Evolutionary conservation across 92 coral and sea anemone genomes (phyloP).

Genomic region (Epizoanthus stellaris): DNA sequence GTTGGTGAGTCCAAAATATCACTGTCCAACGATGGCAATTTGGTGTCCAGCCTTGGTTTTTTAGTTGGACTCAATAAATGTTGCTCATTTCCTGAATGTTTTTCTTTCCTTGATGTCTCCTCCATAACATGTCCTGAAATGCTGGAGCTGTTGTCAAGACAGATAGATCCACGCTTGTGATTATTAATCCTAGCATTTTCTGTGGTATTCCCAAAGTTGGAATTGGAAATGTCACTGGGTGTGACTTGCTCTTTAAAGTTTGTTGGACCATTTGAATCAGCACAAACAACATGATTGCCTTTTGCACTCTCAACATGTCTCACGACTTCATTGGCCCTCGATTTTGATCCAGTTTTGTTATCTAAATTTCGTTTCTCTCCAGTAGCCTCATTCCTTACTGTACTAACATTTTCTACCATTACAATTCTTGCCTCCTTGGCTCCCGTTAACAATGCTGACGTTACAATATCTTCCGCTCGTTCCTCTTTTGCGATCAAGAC

Average conservation of each 20-base stretch:
- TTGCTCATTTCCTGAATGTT: slow-evolving; percentile 24
- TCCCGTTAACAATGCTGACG: slow-evolving; percentile 66
- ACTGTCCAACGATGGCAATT: slow-evolving; percentile 54
- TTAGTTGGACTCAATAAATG: slow-evolving; percentile 55
- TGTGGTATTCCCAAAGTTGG: not conserved
- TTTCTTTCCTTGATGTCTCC: slow-evolving; percentile 10
- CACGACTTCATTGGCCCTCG: not conserved
- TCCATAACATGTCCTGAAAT: slow-evolving; percentile 18
- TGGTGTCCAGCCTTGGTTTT: slow-evolving; percentile 66
- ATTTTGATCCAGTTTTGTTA: slow-evolving; percentile 1
- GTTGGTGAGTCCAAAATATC: slow-evolving; percentile 62
- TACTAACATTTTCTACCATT: slow-evolving; percentile 80
- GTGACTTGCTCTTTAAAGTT: slow-evolving; percentile 26
- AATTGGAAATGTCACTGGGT: slow-evolving; percentile 11
- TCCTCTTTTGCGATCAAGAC: slow-evolving; percentile 90
- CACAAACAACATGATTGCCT: slow-evolving; percentile 12
- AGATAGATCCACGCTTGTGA: not conserved
- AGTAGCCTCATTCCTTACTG: slow-evolving; percentile 36
- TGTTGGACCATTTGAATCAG: slow-evolving; percentile 22
- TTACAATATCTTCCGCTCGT: slow-evolving; percentile 82
- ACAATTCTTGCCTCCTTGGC: slow-evolving; percentile 80
- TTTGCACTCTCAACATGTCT: slow-evolving; percentile 28
- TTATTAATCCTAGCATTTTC: slow-evolving; percentile 4
- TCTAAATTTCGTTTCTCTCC: slow-evolving; percentile 11
- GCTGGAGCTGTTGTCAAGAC: slow-evolving; percentile 12